Conservation (phyloP, 1,140 invertebrate species). For the Euwallacea fornicatus region DNA sequence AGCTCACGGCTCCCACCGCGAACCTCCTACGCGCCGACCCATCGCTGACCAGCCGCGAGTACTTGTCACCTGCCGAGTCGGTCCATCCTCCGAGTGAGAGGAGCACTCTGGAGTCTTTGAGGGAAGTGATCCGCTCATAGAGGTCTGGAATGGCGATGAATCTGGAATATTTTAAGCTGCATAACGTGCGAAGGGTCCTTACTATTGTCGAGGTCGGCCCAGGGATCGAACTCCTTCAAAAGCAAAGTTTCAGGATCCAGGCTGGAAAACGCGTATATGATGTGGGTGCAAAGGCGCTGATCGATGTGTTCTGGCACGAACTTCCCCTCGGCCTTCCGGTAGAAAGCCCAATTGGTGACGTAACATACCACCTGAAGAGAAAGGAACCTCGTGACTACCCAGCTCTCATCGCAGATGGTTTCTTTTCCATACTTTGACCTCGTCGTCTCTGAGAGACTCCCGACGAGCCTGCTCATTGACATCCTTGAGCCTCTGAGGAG, state of each 20-base stretch:
- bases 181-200: conserved; percentile 45
- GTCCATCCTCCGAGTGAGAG: conserved; percentile 74
- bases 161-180: neutral
- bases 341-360: conserved; percentile 86
- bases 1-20: conserved; percentile 65
- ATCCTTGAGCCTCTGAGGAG: conserved; percentile 41
- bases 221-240: conserved; percentile 79
- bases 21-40: conserved; percentile 67
- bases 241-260: conserved; percentile 74
- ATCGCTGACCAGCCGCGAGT: conserved; percentile 72
- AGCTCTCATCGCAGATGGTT: conserved; percentile 1
- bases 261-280: conserved; percentile 89
- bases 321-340: conserved; percentile 77
- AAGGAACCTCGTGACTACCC: neutral
- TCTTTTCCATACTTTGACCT: conserved; percentile 39
- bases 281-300: conserved; percentile 77
- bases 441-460: conserved; percentile 34
- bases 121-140: conserved; percentile 60
- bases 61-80: conserved; percentile 75
- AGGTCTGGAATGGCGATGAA: conserved; percentile 54
- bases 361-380: conserved; percentile 73
- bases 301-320: conserved; percentile 86
- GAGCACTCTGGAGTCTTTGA: conserved; percentile 67
- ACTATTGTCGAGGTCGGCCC: conserved; percentile 85
- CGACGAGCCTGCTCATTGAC: conserved; percentile 20